Base-by-base conservation (phyloP, 2,797 vertebrate species). In the Echeneis naucrates region DNA sequence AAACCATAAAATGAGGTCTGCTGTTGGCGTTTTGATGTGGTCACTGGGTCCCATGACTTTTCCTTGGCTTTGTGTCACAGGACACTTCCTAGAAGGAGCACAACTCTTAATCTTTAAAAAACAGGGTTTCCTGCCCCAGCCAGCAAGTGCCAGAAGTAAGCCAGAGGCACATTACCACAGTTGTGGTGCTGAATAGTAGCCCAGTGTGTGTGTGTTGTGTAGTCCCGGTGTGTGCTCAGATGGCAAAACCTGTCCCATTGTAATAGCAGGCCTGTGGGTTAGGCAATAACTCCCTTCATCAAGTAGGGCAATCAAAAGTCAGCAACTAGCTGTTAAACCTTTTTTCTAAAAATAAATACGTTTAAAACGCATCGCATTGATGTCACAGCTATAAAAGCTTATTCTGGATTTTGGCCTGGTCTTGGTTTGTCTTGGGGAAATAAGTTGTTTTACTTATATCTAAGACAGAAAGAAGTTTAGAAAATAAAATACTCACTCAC, bases 21-120 rank as follows among this genome's bases (percentile, higher is more conserved):
- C 14, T 65, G 38, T 30, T 37, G n/a, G 77, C 2, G 66, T 52
- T 57, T 32, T 59, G 61, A 77, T 68, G 64, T 26, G 38, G 30
- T 69, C 51, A 55, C 58, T 53, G 30, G 68, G 80, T 87, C 92
- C 63, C 88, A 88, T 92, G 90, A 90, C 87, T 83, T 16, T 47
- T 67, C 78, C 50, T 75, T 82, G 83, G 81, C 80, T 77, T 66
- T 50, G 66, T 84, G 78, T 86, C 71, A 84, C 68, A 69, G 56
- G 54, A 72, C 68, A 23, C 66, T 56, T 84, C 54, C 62, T 67
- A 47, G 62, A 26, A 26, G 63, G 48, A 68, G 75, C 63, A 33
- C 71, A 68, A 58, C 56, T 56, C 64, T 53, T 88, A 92, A 92
- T 91, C 87, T 86, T 78, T 86, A 80, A 80, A 81, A 65, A 47